Percentiles rank a stretch among this genome's conserved stretches.
Conservation (phyloP, 2,888 invertebrate species). For the Parnassius mnemosyne region DNA sequence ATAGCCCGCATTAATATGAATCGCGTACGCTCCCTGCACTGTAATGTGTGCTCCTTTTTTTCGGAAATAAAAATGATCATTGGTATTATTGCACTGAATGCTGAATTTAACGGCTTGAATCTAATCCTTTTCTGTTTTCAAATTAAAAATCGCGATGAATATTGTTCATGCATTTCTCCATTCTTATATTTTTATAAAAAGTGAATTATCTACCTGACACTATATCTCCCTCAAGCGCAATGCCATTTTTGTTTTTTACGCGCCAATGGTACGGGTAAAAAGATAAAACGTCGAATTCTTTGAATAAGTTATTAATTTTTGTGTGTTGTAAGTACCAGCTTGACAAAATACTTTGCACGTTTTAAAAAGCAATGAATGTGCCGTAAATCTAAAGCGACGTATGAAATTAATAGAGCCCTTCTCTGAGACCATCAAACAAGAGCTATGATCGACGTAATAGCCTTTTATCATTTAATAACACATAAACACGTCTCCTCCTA, state of each 20-base stretch:
- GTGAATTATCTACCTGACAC: too few species aligned
- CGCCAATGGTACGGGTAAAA: too few species aligned
- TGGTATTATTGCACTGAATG: constrained; percentile 20
- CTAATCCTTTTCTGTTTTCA: constrained; percentile 20
- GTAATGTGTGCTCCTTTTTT: constrained; percentile 25
- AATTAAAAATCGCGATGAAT: constrained; percentile 7
- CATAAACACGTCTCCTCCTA: too few species aligned
- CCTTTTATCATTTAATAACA: neutral
- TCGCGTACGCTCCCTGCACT: constrained; percentile 27
- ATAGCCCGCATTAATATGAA: constrained; percentile 63
- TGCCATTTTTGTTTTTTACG: too few species aligned
- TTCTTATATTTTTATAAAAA: neutral
- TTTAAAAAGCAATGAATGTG: constrained; percentile 40
- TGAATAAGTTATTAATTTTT: too few species aligned
- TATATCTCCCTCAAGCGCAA: too few species aligned
- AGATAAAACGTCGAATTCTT: too few species aligned
- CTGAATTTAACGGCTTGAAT: constrained; percentile 17
- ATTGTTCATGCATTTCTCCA: neutral
- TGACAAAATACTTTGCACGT: constrained; percentile 30
- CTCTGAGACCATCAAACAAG: constrained; percentile 55
- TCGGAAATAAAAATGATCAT: constrained; percentile 20
- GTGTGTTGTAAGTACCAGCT: neutral
- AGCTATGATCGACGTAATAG: constrained; percentile 39
- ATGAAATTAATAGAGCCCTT: constrained; percentile 61
- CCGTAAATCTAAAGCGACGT: constrained; percentile 55